Base-by-base conservation (phyloP, 2,888 invertebrate genomes). In the Drosophila barbarae region DNA sequence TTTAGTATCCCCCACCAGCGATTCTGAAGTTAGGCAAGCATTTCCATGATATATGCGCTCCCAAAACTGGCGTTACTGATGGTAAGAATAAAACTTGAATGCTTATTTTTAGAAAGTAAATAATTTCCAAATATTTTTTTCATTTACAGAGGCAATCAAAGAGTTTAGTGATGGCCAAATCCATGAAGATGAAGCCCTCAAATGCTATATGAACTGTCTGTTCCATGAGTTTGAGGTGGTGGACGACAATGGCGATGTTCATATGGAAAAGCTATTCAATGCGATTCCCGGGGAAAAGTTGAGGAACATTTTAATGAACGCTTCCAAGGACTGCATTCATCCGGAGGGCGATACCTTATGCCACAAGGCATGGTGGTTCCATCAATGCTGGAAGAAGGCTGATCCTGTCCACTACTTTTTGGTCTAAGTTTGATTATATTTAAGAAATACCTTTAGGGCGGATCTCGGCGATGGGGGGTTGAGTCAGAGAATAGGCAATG, bases 191-290 rank as follows among this genome's bases (percentile, higher is more conserved):
- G 86, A 85, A 58, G 84, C 83, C 32, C 77, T 89, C 1, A 89
- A 88, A 65, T 87, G 88, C 56, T 89, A 89, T 38, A 88, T 89
- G 88, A 86, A 87, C 67, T 89, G 89, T 64, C 65, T 88, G 15
- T 86, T 89, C 51, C 85, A 87, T 53, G 87, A 88, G 55, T 74
- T 87, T 23, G 73, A 84, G 5, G 81, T 89, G 23, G 85, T 89
- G 30, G 86, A 87, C 57, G 85, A 82, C 23, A 86, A 87, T 61
- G 89, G 88, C n/a, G 87, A 88, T 64, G 86, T 89, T 4, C 86
- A 89, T 73, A 72, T 87, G 65, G 88, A 88, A 42, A 87, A 79
- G 30, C 65, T 89, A 1, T 80, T 77, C n/a, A 69, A 72, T 30
- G 63, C 69, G 13, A 32, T 88, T 10, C 88, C 88, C 0, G 78